A percentile compares a stretch with the other conserved stretches of the same genome.
Conservation (phyloP, 2,888 invertebrate genomes). For the Agrochola litura region DNA sequence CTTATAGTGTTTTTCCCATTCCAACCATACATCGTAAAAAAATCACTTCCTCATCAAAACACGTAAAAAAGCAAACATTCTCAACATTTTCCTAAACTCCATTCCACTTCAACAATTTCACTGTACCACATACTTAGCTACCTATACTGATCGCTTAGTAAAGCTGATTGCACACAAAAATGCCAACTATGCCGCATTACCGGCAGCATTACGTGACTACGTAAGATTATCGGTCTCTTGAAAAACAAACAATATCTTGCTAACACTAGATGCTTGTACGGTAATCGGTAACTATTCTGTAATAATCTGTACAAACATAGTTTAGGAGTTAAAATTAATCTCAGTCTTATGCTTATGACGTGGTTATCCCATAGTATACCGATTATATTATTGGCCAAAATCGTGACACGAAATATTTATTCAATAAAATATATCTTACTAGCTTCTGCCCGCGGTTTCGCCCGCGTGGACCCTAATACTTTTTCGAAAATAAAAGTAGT, state of each 20-base stretch:
- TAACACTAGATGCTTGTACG: neutral
- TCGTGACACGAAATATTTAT: neutral
- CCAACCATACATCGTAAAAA: neutral
- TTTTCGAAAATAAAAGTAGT: too few species aligned
- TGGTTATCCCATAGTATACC: neutral
- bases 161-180: conserved; percentile 47
- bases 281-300: conserved; percentile 10
- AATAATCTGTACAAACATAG: conserved; percentile 24
- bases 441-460: too few species aligned
- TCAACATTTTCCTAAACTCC: conserved; percentile 26
- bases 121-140: conserved; percentile 1
- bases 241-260: conserved; percentile 36
- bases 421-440: neutral
- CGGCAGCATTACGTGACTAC: conserved; percentile 28
- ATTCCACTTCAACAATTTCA: conserved; percentile 25
- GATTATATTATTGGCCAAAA: neutral
- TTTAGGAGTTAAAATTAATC: neutral
- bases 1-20: too few species aligned
- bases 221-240: conserved; percentile 30
- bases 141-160: conserved; percentile 12
- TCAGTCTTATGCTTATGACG: neutral
- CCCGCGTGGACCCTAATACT: too few species aligned
- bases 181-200: conserved; percentile 29
- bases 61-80: conserved; percentile 10
- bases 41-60: neutral